These are phyloP conservation scores for Halichoeres trimaculatus DNA, from an alignment of 2,113 vertebrate species.

Conservation along the genomic window DNA sequence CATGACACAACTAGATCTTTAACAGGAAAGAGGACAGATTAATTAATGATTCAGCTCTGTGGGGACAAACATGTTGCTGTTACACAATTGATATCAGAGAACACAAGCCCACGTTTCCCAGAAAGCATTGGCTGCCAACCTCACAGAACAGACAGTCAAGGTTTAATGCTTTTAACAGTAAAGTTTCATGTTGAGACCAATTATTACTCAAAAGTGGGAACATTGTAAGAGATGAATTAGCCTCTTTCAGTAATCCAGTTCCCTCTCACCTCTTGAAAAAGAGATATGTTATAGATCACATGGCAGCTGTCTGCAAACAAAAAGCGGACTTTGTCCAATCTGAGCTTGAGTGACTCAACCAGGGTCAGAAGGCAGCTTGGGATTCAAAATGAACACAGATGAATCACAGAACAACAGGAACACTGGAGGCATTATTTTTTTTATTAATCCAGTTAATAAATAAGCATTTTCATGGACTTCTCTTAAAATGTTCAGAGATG, in stretches of 20 bases:
- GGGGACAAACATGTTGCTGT: constrained; percentile 15
- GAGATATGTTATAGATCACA: constrained; percentile 37
- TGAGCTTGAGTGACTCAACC: constrained; percentile 39
- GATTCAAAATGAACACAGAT: constrained; percentile 15
- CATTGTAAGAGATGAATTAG: neutral
- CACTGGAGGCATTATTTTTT: constrained; percentile 49
- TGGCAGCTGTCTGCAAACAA: constrained; percentile 71
- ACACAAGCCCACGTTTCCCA: constrained; percentile 39
- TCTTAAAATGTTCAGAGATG: constrained; percentile 57
- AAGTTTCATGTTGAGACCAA: neutral
- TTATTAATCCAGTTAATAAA: constrained; percentile 80
- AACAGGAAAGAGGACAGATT: constrained; percentile 16
- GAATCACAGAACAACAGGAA: constrained; percentile 42
- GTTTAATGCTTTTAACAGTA: neutral
- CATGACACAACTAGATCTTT: constrained; percentile 9
- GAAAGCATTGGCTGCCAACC: constrained; percentile 26
- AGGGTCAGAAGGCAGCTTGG: neutral
- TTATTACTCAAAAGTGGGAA: neutral
- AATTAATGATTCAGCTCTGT: constrained; percentile 22
- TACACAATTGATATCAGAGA: constrained; percentile 5
- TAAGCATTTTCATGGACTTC: constrained; percentile 50
- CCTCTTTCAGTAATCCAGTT: constrained; percentile 6
- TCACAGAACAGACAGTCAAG: neutral
- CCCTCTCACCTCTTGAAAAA: constrained; percentile 21
- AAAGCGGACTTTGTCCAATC: constrained; percentile 76